Evolutionary conservation across 2,113 vertebrate species (phyloP).

Genomic region (Mohoua ochrocephala): DNA sequence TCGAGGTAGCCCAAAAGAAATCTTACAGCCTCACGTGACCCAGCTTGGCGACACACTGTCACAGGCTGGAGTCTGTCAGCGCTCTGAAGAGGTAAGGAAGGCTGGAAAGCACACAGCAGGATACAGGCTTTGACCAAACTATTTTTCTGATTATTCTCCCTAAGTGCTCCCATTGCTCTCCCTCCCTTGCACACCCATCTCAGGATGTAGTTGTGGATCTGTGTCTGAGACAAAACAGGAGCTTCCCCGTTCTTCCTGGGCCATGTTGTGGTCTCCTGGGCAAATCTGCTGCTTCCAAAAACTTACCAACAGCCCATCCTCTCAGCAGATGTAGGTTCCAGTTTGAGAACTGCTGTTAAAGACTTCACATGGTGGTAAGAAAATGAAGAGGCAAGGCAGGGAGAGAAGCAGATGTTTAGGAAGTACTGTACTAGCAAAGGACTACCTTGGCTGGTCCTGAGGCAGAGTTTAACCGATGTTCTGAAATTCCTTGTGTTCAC

Average conservation of each 20-base stretch:
- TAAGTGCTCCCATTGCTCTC: background rate
- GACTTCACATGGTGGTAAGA: background rate
- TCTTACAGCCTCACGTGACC: slow-evolving; percentile 77
- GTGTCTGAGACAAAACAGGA: background rate
- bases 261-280: background rate
- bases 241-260: background rate
- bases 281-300: background rate
- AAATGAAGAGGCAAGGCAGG: background rate
- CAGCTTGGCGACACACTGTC: slow-evolving; percentile 70
- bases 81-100: slow-evolving; percentile 82
- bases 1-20: slow-evolving; percentile 75
- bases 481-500: background rate
- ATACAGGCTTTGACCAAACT: background rate
- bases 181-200: background rate
- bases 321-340: background rate
- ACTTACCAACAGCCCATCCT: background rate
- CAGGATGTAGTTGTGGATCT: rapidly evolving
- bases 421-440: background rate
- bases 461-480: background rate
- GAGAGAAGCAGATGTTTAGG: background rate
- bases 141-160: background rate
- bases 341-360: background rate
- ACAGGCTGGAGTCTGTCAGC: slow-evolving; percentile 76
- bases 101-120: background rate
- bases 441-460: background rate